These are phyloP conservation scores for Corythoichthys intestinalis DNA, from an alignment of 2,113 vertebrate genomes.

Conservation along the genomic window DNA sequence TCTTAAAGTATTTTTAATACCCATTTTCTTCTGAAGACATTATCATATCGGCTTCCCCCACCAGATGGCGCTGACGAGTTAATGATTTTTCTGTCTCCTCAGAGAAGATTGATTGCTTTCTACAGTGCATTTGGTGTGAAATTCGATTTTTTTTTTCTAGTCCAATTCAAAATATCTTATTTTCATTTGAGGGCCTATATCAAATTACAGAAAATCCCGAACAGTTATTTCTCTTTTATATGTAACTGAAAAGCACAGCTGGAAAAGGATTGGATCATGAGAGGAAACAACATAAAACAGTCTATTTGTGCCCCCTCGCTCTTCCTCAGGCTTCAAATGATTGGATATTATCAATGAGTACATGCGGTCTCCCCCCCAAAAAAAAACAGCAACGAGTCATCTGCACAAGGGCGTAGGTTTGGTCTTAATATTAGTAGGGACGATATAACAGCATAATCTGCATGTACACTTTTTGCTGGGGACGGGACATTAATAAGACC, in stretches of 20 bases:
- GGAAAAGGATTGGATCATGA: slow-evolving; percentile 41
- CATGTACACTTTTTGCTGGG: too few relatives aligned
- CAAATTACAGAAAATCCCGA: slow-evolving; percentile 23
- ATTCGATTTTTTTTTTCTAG: not conserved
- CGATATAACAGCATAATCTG: too few relatives aligned
- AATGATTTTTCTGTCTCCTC: not conserved
- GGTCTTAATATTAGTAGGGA: too few relatives aligned
- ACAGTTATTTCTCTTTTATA: slow-evolving; percentile 44
- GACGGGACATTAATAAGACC: too few relatives aligned
- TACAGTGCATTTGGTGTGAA: not conserved
- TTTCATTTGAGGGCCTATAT: slow-evolving; percentile 32
- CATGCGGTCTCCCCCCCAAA: not conserved
- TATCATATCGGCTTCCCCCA: slow-evolving; percentile 14
- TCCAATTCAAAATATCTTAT: slow-evolving; percentile 14
- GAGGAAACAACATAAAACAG: slow-evolving; percentile 44
- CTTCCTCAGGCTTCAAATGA: slow-evolving; percentile 20
- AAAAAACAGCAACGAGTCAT: too few relatives aligned
- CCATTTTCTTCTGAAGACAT: not conserved
- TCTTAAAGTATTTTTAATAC: too few relatives aligned
- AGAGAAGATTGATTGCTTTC: not conserved
- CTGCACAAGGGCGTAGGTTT: too few relatives aligned
- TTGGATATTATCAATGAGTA: slow-evolving; percentile 31
- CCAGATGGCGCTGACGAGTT: slow-evolving; percentile 41
- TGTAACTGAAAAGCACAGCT: slow-evolving; percentile 44
- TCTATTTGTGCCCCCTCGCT: not conserved